Conservation (phyloP, 37 sponge, comb jelly and placozoan genomes). For the Halisarca cf. caerulea region DNA sequence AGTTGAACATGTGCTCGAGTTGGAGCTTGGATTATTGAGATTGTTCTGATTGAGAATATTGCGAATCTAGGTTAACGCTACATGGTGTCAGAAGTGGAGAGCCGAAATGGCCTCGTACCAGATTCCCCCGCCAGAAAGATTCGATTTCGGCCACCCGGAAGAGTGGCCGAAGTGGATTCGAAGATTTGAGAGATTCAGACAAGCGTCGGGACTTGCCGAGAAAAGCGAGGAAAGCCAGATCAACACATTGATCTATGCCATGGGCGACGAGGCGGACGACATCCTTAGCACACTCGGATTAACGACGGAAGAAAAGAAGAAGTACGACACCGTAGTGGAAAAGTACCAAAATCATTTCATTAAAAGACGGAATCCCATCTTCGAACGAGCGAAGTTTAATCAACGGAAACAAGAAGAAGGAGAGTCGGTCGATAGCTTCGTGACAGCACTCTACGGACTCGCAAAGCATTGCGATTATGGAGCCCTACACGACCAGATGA, state of each 20-base stretch:
- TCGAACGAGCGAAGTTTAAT: constrained; percentile 31
- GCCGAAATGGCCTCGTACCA: too few species aligned
- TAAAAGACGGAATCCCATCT: constrained; percentile 12
- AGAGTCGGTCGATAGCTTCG: constrained; percentile 27
- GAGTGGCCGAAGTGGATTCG: constrained; percentile 26
- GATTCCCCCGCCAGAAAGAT: constrained; percentile 19
- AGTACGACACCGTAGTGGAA: too few species aligned
- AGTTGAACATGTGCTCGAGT: too few species aligned
- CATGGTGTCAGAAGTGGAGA: too few species aligned
- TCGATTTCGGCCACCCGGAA: constrained; percentile 18
- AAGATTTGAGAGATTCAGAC: constrained; percentile 17
- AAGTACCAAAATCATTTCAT: constrained; percentile 32
- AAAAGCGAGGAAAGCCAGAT: constrained; percentile 35
- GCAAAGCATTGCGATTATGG: constrained; percentile 16
- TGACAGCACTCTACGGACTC: constrained; percentile 13
- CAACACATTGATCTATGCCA: constrained; percentile 28
- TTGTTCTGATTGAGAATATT: too few species aligned
- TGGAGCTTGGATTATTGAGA: too few species aligned
- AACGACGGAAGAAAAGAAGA: too few species aligned
- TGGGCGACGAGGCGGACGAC: too few species aligned
- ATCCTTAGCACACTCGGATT: too few species aligned
- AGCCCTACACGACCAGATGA: constrained; percentile 41
- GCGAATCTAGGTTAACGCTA: too few species aligned
- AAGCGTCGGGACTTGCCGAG: background rate
- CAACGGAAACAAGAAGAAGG: constrained; percentile 36